Conservation (phyloP, 2,113 vertebrate species). For the Archocentrus centrarchus region DNA sequence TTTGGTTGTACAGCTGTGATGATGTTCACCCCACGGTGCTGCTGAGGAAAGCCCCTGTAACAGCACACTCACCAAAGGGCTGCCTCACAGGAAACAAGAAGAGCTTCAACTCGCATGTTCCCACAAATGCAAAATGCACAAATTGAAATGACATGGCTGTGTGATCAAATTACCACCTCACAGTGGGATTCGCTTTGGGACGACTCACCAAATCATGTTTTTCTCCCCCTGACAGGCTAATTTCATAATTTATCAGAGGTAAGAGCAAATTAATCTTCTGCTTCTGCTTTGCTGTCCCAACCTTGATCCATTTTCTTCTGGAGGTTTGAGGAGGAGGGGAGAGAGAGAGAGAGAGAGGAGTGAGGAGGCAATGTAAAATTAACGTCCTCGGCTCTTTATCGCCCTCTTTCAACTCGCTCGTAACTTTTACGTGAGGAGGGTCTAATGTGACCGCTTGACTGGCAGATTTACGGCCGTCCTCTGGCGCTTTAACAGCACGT, state of each 20-base stretch:
- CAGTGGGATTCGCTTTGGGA: slow-evolving; percentile 26
- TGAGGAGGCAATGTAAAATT: slow-evolving; percentile 45
- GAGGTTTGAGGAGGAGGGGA: slow-evolving; percentile 34
- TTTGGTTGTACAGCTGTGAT: too few relatives aligned
- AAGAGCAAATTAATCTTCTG: slow-evolving; percentile 77
- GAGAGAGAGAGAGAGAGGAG: slow-evolving; percentile 7
- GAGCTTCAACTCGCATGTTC: not conserved
- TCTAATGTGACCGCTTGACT: not conserved
- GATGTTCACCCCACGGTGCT: too few relatives aligned
- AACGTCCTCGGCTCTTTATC: slow-evolving; percentile 47
- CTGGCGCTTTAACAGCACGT: not conserved
- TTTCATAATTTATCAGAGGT: slow-evolving; percentile 78
- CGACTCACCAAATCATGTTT: slow-evolving; percentile 68
- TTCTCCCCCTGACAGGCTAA: slow-evolving; percentile 75
- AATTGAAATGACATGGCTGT: slow-evolving; percentile 38
- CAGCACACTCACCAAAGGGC: accelerated
- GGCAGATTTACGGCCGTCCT: slow-evolving; percentile 26
- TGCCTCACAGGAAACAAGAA: not conserved
- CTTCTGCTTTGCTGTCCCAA: slow-evolving; percentile 56
- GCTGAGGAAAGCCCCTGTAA: not conserved
- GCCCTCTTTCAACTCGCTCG: slow-evolving; percentile 53
- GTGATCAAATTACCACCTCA: slow-evolving; percentile 46
- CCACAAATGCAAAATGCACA: slow-evolving; percentile 8
- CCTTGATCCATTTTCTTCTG: slow-evolving; percentile 65
- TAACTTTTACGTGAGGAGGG: slow-evolving; percentile 49